phyloP scores from a whole-genome alignment of 1,140 invertebrate species.

The Aleiodes sp. region DNA sequence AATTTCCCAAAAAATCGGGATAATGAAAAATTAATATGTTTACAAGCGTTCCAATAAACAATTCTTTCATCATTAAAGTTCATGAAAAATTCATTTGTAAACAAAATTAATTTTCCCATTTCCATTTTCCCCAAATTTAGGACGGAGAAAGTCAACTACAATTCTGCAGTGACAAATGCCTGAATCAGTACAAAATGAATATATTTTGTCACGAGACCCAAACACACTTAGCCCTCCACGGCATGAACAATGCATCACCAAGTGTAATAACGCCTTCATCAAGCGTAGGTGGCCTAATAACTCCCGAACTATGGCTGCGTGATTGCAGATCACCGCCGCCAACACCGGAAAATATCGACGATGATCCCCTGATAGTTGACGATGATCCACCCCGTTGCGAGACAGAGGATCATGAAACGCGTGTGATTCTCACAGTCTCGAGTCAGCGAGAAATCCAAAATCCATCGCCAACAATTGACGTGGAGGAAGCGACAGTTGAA shows the following conservation, averaged over 20 bases:
- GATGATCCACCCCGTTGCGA: constrained; percentile 49
- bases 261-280: constrained; percentile 51
- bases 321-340: constrained; percentile 77
- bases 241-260: constrained; percentile 58
- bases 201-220: constrained; percentile 92
- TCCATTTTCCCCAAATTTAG: constrained; percentile 56
- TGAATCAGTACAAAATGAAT: constrained; percentile 96
- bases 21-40: not conserved
- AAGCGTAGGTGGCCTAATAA: constrained; percentile 73
- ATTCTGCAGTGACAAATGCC: constrained; percentile 89
- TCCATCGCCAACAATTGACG: constrained; percentile 53
- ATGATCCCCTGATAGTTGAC: constrained; percentile 57
- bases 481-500: constrained; percentile 22
- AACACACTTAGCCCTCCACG: constrained; percentile 84
- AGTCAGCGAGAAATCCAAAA: constrained; percentile 60
- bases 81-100: not conserved
- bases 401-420: constrained; percentile 49
- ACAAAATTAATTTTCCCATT: constrained; percentile 17
- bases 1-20: no score
- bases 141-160: constrained; percentile 82
- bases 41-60: no score
- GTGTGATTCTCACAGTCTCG: constrained; percentile 3
- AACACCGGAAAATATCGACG: constrained; percentile 62
- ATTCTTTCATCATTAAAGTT: no score
- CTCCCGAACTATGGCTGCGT: constrained; percentile 86